A percentile compares a stretch with the other conserved stretches of the same genome.
phyloP scores from a whole-genome alignment of 2,888 invertebrate species.

The Heliconius cydno region DNA sequence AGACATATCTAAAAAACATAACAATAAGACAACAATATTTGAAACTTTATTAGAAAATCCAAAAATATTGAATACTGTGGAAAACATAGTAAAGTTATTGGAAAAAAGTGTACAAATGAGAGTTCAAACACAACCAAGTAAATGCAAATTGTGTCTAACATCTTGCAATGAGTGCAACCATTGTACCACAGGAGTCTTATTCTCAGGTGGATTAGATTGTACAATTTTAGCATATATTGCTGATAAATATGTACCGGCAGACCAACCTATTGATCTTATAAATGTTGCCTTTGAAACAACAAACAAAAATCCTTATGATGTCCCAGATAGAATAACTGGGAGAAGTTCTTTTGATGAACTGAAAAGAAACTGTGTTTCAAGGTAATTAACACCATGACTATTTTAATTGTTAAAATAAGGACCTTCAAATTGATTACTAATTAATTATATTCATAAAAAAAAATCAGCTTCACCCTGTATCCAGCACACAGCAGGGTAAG shows the following conservation, averaged over 20 bases:
- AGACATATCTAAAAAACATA: slow-evolving; percentile 52
- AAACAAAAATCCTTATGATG: slow-evolving; percentile 80
- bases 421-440: no score
- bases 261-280: slow-evolving; percentile 92
- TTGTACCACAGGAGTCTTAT: slow-evolving; percentile 90
- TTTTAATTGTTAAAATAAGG: no score
- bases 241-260: slow-evolving; percentile 85
- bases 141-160: slow-evolving; percentile 84
- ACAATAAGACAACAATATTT: slow-evolving; percentile 66
- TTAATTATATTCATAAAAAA: no score
- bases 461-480: no score
- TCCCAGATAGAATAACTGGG: slow-evolving; percentile 94
- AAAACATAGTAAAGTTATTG: slow-evolving; percentile 77
- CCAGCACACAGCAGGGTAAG: no score
- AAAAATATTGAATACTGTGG: slow-evolving; percentile 69
- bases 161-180: slow-evolving; percentile 75
- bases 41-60: slow-evolving; percentile 66
- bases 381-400: slow-evolving; percentile 58
- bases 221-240: slow-evolving; percentile 93
- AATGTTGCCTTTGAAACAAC: slow-evolving; percentile 95
- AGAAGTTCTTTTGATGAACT: slow-evolving; percentile 88
- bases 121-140: slow-evolving; percentile 84
- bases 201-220: slow-evolving; percentile 98
- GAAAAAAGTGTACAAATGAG: slow-evolving; percentile 84
- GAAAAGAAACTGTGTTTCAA: slow-evolving; percentile 85